Evolutionary conservation across 2,113 vertebrate species (phyloP), one percentile per base, ranked within the genome.

Genomic region (Dicentrarchus labrax): DNA sequence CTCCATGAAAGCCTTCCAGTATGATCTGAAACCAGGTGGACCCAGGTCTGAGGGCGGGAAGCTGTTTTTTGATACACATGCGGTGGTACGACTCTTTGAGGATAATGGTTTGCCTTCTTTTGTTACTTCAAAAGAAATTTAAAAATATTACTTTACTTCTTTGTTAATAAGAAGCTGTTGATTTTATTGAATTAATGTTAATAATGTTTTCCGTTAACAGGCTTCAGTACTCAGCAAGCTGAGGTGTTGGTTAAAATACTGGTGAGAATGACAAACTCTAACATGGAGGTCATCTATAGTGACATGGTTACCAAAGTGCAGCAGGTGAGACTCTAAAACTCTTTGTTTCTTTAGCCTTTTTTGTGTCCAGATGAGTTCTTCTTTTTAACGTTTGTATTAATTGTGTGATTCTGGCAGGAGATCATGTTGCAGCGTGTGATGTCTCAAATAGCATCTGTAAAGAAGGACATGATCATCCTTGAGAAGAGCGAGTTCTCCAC

Each of bases 391-490:
- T 5, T 4, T 6, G n/a, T 6, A 17, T 16, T 6, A n/a, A 7
- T 39, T 53, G 41, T 77, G 45, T 83, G 12, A 6, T 62, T 83
- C 69, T 80, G 24, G 15, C 89, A 99, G 98, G 98, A 99, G 94
- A 97, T 99, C 80, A 96, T 96, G 90, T 91, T 99, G 92, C 98
- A 99, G 92, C 97, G 96, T 78, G 94, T 99, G 45, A 98, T 99
- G 97, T 98, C 98, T 83, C 96, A 97, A 79, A 99, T 99, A 80
- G 94, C 95, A 12, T 85, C 94, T 0, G 95, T 99, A 38, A 99
- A 98, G 94, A 99, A 99, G 86, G 98, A 99, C 91, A 99, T 99
- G 98, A 95, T 99, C 65, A 99, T 99, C 91, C 96, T 99, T 77
- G 98, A 99, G 93, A 99, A 97, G 95, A 99, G 98, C 85, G 98